Conservation (phyloP, 2,113 vertebrate species). For the Isichthys henryi region DNA sequence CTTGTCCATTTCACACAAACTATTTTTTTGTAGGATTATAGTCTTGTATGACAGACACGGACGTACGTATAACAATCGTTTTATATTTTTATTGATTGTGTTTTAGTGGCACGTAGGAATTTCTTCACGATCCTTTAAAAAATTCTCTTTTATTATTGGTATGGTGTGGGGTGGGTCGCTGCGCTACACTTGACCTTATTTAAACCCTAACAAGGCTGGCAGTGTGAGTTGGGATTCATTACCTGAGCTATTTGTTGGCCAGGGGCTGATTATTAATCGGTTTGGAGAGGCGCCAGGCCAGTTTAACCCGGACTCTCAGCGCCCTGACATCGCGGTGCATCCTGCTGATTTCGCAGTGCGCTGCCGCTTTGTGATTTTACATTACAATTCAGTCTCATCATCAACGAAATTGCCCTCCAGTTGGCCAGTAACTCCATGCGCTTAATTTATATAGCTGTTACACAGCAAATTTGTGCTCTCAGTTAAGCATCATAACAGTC, state of each 20-base stretch:
- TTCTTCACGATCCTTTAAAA: neutral
- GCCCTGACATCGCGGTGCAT: neutral
- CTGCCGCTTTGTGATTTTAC: neutral
- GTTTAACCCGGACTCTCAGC: neutral
- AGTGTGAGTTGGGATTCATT: neutral
- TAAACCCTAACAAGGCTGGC: neutral
- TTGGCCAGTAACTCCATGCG: neutral
- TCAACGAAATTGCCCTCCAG: neutral
- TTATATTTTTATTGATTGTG: neutral
- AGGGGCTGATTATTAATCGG: conserved; percentile 5
- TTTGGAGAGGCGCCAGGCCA: neutral
- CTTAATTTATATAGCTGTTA: neutral
- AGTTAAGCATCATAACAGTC: neutral
- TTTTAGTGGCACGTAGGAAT: neutral
- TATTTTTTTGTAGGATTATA: neutral
- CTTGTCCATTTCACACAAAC: neutral
- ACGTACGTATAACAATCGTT: neutral
- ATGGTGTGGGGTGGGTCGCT: neutral
- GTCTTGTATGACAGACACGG: neutral
- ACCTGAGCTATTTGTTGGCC: neutral
- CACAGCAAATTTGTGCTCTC: neutral
- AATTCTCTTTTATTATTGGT: neutral
- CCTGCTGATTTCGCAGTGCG: neutral
- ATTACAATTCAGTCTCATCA: neutral
- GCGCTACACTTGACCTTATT: neutral